Base-by-base conservation (phyloP, 1,140 invertebrate species). In the Bathynomus jamesi region DNA sequence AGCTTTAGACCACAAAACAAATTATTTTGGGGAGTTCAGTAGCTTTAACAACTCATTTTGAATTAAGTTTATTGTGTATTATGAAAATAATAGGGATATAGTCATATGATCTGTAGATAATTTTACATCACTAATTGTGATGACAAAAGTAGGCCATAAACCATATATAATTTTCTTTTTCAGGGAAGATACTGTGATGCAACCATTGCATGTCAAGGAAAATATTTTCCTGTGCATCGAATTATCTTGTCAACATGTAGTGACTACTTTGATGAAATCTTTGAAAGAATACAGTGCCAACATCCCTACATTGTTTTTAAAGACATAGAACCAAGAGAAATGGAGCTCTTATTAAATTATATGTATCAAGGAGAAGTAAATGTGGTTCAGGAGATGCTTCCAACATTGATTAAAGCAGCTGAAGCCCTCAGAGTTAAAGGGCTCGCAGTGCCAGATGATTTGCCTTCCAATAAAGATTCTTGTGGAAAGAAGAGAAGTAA, bases 291-390 rank as follows among this genome's bases (percentile, higher is more conserved):
- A 5, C 67, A 53, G 31, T 69, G 67, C 67, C 60, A 69, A 31
- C 67, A 69, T 60, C 67, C 67, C 30, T 53, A 61, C 7, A 61
- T 69, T 46, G 67, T 69, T 21, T 61, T 69, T 28, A 53, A 69
- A 30, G 67, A 69, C 27, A 53, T 69, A 13, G 53, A 53, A 29
- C 67, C 28, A 30, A 53, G 61, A 13, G 61, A 69, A 30, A 30
- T 69, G n/a, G 61, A 27, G 17, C 62, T 61, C 30, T 69, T 69
- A 17, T 60, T 69, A 13, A 69, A 61, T 21, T 69, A 69, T 28
- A 69, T 69, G 67, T 69, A 69, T 61, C 46, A 53, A 31, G 67
- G 67, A 0, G 67, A 69, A 28, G 67, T 69, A 17, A 69, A 69
- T 61, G 67, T 69, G 27, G 27, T 61, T 13, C 67, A 69, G 13